Evolutionary conservation across 2,888 invertebrate genomes (phyloP).

Genomic region (Cecidostiba fungosa): DNA sequence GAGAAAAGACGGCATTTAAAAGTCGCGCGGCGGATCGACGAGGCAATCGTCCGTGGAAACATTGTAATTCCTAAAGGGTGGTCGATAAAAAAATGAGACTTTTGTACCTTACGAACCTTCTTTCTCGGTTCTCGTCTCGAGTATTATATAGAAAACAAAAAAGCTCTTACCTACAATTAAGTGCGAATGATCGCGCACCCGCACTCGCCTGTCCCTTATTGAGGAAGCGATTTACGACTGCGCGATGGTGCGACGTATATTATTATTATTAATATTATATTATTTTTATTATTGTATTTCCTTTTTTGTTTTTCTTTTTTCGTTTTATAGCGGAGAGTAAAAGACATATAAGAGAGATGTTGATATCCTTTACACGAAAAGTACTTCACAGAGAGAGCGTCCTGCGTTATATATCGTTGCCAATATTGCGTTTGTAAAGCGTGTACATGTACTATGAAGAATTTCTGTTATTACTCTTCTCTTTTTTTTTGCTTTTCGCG

Average conservation of each 20-base stretch:
- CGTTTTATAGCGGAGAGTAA: slow-evolving; percentile 43
- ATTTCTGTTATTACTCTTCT: slow-evolving; percentile 16
- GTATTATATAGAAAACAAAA: slow-evolving; percentile 59
- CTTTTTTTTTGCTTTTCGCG: slow-evolving; percentile 25
- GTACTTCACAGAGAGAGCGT: slow-evolving; percentile 35
- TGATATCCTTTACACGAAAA: slow-evolving; percentile 40
- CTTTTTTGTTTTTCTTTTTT: slow-evolving; percentile 28
- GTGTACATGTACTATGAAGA: slow-evolving; percentile 39
- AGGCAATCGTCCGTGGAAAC: slow-evolving; percentile 46
- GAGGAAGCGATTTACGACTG: slow-evolving; percentile 43
- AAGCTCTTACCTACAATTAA: slow-evolving; percentile 53
- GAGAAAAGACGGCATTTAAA: slow-evolving; percentile 59
- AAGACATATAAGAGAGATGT: slow-evolving; percentile 22
- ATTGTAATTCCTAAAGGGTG: slow-evolving; percentile 57
- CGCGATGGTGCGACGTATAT: slow-evolving; percentile 46
- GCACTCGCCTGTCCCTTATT: slow-evolving; percentile 11
- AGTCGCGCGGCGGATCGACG: slow-evolving; percentile 43
- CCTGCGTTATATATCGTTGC: background rate
- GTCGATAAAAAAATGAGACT: slow-evolving; percentile 64
- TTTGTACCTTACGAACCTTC: slow-evolving; percentile 68
- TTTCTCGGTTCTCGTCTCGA: slow-evolving; percentile 67
- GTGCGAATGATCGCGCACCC: slow-evolving; percentile 10
- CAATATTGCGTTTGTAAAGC: slow-evolving; percentile 36
- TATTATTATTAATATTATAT: slow-evolving; percentile 40
- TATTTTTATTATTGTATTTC: slow-evolving; percentile 38